Base-by-base conservation (phyloP, 2,888 invertebrate species). In the Choreutis nemorana region DNA sequence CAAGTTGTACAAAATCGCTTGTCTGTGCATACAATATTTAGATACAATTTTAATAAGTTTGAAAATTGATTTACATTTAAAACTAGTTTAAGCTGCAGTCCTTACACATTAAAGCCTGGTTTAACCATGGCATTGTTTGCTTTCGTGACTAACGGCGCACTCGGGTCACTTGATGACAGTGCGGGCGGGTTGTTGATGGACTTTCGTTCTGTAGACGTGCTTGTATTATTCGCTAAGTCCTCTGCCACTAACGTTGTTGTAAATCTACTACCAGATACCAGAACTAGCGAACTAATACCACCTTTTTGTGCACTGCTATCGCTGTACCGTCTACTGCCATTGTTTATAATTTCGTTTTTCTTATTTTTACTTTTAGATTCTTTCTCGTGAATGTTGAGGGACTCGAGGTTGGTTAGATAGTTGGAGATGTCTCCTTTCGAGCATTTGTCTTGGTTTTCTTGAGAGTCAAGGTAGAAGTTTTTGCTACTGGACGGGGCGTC, bases 401-500 rank as follows among this genome's bases (percentile, higher is more conserved):
- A 50, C 28, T 70, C 70, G 26, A 67, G 36, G 33, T 67, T 57
- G 28, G 52, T 46, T 4, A 52, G 34, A 35, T 39, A 50, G 11
- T 45, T 44, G 7, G 49, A 42, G 1, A 50, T 31, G 30, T 62
- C 61, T 11, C 48, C 49, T 45, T 65, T 77, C 1, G 41, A 31
- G 39, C 57, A 67, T 40, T 72, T 73, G 33, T 53, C 52, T 35
- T 49, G 58, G 2, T 40, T 23, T n/a, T 71, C 65, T 13, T 35
- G 44, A 15, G 9, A 14, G 14, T 72, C 70, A 35, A 62, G 31
- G 40, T 77, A 67, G 37, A 53, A 65, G 42, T 77, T 78, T 48
- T 71, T 72, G 39, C 71, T 75, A 39, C 68, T 73, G 2, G 72
- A 66, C 2, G 75, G 72, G 38, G 73, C 53, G 35, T 77, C 73